Base-by-base conservation (phyloP, 1,140 invertebrate genomes). In the Helicoverpa armigera region DNA sequence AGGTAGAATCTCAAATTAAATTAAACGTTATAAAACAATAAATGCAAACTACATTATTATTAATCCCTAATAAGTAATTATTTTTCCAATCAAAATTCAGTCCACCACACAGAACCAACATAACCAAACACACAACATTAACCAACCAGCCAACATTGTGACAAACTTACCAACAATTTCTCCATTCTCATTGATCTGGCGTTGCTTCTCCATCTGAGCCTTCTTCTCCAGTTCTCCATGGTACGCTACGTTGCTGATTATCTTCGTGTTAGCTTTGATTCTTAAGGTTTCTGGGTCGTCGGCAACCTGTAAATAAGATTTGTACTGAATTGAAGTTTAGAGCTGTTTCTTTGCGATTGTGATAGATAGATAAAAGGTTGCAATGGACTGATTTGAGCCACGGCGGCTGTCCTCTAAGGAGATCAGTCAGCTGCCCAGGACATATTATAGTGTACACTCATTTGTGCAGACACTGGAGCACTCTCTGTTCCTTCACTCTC, bases 151-250 rank as follows among this genome's bases (percentile, higher is more conserved):
- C 51, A 50, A 35, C 29, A 74, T 50, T 29, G 12, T 60, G 29
- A 60, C 18, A 48, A 50, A 85, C 93, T 87, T 88, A 95, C 96
- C 95, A 65, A 96, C 95, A 29, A 96, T 89, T 85, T 96, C 95
- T 48, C 96, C 97, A 89, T 97, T 97, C 93, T 97, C 97, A 82
- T 97, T 97, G 85, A 98, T 96, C 85, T 96, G 96, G 83, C 98
- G 94, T 90, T 98, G 98, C 85, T 98, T 97, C 95, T 99, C 98
- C 98, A 99, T 99, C 83, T 97, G 97, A 1, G 98, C 98, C 93
- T 99, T 99, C 94, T 98, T 98, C 94, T 99, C 97, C 78, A 98
- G 95, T 81, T 99, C 98, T 7, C 98, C 98, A 93, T 99, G 98
- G 95, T 99, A 99, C 9, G 98, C 97, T 9, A 99, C 98, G 95